These are phyloP conservation scores for Morpho achilles DNA, from an alignment of 2,888 invertebrate species.

Conservation along the genomic window DNA sequence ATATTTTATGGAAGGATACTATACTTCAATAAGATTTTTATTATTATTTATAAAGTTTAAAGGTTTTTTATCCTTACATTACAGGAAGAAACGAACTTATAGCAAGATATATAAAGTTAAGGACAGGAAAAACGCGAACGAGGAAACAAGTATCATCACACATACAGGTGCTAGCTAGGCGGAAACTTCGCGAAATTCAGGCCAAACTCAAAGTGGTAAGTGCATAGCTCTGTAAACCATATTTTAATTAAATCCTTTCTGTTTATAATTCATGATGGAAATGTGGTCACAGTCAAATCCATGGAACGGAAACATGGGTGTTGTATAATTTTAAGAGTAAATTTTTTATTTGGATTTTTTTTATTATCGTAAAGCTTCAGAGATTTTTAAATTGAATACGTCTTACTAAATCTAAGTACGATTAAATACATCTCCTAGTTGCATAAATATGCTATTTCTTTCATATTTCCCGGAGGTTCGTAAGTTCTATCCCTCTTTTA, in stretches of 20 bases:
- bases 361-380: neutral
- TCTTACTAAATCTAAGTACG: no score
- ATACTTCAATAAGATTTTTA: no score
- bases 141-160: slow-evolving; percentile 99
- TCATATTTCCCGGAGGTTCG: no score
- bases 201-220: slow-evolving; percentile 98
- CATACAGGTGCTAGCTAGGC: slow-evolving; percentile 99
- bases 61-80: slow-evolving; percentile 46
- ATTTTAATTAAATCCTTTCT: slow-evolving; percentile 23
- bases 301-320: no score
- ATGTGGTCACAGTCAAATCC: slow-evolving; percentile 3
- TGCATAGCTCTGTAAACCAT: slow-evolving; percentile 34
- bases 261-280: slow-evolving; percentile 5
- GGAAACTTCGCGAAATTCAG: slow-evolving; percentile 98
- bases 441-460: no score
- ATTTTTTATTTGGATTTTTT: neutral
- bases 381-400: no score
- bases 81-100: slow-evolving; percentile 99
- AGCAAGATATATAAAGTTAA: slow-evolving; percentile 99
- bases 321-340: no score
- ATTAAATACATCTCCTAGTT: no score
- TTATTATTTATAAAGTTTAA: no score
- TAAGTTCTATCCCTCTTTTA: no score
- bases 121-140: slow-evolving; percentile 99
- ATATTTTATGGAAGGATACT: no score